Evolutionary conservation across 2,888 invertebrate genomes (phyloP).

Genomic region (Pristionchus mayeri): DNA sequence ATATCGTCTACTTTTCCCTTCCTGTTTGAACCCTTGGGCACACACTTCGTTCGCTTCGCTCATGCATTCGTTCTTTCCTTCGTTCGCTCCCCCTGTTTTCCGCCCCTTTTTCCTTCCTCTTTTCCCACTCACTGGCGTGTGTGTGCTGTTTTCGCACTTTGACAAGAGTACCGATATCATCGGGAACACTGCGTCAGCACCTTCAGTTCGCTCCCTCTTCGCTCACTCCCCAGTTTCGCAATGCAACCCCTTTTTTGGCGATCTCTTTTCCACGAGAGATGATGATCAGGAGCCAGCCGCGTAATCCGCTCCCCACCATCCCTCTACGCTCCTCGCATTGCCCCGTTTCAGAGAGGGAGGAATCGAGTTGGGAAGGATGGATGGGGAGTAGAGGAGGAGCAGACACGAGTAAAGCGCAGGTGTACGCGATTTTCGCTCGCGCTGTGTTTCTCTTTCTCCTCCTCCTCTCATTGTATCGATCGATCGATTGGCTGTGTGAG

Average conservation of each 20-base stretch:
- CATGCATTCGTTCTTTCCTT: background rate
- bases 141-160: constrained; percentile 1
- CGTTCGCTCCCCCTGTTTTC: background rate
- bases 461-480: constrained; percentile 9
- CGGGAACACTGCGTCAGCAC: background rate
- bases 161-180: background rate
- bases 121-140: background rate
- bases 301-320: background rate
- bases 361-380: background rate
- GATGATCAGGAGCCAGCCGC: background rate
- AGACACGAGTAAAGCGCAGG: constrained; percentile 5
- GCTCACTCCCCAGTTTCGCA: background rate
- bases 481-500: constrained; percentile 21
- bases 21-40: constrained; percentile 35
- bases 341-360: background rate
- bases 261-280: background rate
- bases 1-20: constrained; percentile 39
- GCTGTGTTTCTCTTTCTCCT: background rate
- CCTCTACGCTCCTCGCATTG: background rate
- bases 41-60: background rate
- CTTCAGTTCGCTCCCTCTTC: background rate
- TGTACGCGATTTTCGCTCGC: background rate
- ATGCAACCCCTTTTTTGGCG: background rate
- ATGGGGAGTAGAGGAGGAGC: background rate
- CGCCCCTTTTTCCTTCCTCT: background rate